Evolutionary conservation across 1,140 invertebrate species (phyloP).

Genomic region (Papilio glaucus): DNA sequence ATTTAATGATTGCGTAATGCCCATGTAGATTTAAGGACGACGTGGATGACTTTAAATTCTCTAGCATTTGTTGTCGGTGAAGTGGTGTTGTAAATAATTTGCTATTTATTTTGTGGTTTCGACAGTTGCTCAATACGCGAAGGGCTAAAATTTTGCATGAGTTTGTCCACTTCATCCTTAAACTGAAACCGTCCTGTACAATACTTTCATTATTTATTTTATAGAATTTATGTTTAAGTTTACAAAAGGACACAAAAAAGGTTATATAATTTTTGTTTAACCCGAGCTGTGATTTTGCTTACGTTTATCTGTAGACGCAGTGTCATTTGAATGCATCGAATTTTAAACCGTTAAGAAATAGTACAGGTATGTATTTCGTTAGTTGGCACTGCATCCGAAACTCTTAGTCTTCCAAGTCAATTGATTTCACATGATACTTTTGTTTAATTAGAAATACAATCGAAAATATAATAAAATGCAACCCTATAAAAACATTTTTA

Average conservation of each 20-base stretch:
- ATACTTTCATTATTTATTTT: constrained; percentile 80
- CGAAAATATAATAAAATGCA: neutral
- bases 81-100: constrained; percentile 64
- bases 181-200: constrained; percentile 71
- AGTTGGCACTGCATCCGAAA: constrained; percentile 49
- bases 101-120: constrained; percentile 58
- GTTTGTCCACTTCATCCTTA: constrained; percentile 67
- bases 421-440: constrained; percentile 27
- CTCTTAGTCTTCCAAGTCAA: constrained; percentile 53
- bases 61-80: constrained; percentile 37
- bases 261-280: constrained; percentile 78
- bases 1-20: constrained; percentile 66
- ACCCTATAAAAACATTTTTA: neutral
- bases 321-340: constrained; percentile 49
- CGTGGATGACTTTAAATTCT: constrained; percentile 53
- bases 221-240: constrained; percentile 74
- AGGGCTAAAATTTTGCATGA: constrained; percentile 49
- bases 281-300: constrained; percentile 82
- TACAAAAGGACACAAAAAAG: constrained; percentile 72
- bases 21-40: constrained; percentile 60
- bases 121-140: constrained; percentile 54
- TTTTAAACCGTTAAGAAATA: constrained; percentile 41
- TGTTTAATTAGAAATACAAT: neutral
- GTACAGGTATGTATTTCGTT: constrained; percentile 37
- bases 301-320: constrained; percentile 70